These are phyloP conservation scores for Coreoperca whiteheadi DNA, from an alignment of 2,113 vertebrate genomes.

Conservation along the genomic window DNA sequence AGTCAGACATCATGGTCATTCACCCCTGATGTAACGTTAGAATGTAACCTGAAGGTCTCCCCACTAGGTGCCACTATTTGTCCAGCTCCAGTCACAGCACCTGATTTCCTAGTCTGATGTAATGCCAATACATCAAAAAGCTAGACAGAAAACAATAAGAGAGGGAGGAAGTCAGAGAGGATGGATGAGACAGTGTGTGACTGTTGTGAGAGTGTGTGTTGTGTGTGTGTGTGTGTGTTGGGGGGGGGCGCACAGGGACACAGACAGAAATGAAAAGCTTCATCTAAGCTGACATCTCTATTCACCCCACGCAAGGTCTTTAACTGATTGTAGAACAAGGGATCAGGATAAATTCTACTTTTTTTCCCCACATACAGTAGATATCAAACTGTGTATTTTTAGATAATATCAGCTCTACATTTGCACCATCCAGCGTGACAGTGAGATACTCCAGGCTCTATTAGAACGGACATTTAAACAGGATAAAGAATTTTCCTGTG, in stretches of 20 bases:
- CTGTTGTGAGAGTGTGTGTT: neutral
- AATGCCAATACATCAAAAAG: conserved; percentile 68
- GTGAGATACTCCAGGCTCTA: conserved; percentile 26
- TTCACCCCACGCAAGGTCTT: conserved; percentile 26
- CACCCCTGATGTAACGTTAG: conserved; percentile 35
- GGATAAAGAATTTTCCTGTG: conserved; percentile 24
- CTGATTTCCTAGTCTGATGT: conserved; percentile 79
- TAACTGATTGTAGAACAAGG: conserved; percentile 20
- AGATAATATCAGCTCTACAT: conserved; percentile 40
- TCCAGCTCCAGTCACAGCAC: conserved; percentile 31
- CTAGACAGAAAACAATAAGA: conserved; percentile 53
- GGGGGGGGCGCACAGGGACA: neutral
- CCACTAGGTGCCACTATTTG: conserved; percentile 81
- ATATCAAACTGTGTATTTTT: conserved; percentile 62
- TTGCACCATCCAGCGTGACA: conserved; percentile 6
- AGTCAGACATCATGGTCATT: conserved; percentile 14
- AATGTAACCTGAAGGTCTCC: conserved; percentile 45
- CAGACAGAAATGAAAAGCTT: conserved; percentile 50
- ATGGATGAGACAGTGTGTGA: conserved; percentile 31
- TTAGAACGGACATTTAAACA: conserved; percentile 60
- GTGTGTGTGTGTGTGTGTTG: neutral
- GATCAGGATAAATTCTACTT: conserved; percentile 18
- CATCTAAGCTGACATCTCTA: conserved; percentile 40
- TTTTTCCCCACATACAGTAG: conserved; percentile 16
- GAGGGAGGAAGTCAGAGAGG: conserved; percentile 27